These are phyloP conservation scores for Hydrozoanthus gracilis DNA, from an alignment of 92 coral and sea anemone genomes.

Conservation along the genomic window DNA sequence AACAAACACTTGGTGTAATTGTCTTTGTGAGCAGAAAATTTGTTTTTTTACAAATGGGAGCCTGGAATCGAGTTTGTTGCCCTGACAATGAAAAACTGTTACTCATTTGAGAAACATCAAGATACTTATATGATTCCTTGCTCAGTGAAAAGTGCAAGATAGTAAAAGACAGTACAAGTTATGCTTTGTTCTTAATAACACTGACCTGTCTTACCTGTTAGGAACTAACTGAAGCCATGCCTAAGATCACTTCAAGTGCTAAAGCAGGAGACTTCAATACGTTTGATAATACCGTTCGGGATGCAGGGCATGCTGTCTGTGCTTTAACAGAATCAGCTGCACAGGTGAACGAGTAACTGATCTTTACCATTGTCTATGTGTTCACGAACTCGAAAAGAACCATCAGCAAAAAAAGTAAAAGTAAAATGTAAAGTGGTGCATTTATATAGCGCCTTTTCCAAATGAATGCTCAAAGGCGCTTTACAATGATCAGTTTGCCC, in stretches of 20 bases:
- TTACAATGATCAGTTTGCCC: too few relatives aligned
- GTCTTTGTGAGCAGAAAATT: too few relatives aligned
- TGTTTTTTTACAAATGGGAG: too few relatives aligned
- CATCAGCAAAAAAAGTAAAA: not conserved
- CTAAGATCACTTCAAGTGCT: conserved; percentile 82
- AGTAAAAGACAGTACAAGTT: not conserved
- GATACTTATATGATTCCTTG: too few relatives aligned
- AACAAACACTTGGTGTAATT: too few relatives aligned
- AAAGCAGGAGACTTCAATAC: conserved; percentile 91
- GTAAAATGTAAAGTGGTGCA: not conserved
- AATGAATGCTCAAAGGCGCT: too few relatives aligned
- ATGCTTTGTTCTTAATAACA: not conserved
- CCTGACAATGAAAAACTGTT: too few relatives aligned
- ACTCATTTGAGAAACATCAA: too few relatives aligned
- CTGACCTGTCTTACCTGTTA: not conserved
- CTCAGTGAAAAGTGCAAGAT: too few relatives aligned
- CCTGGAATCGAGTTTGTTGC: too few relatives aligned
- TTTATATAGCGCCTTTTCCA: too few relatives aligned
- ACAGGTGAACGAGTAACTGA: conserved; percentile 65
- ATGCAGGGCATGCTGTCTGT: conserved; percentile 93
- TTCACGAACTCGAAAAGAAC: too few relatives aligned
- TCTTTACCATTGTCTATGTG: not conserved
- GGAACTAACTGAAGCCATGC: conserved; percentile 95
- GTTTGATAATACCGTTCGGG: conserved; percentile 85
- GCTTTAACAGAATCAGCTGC: conserved; percentile 97